A percentile compares a stretch with the other conserved stretches of the same genome.
Conservation (phyloP, 2,888 invertebrate genomes). For the Phasia obesa region DNA sequence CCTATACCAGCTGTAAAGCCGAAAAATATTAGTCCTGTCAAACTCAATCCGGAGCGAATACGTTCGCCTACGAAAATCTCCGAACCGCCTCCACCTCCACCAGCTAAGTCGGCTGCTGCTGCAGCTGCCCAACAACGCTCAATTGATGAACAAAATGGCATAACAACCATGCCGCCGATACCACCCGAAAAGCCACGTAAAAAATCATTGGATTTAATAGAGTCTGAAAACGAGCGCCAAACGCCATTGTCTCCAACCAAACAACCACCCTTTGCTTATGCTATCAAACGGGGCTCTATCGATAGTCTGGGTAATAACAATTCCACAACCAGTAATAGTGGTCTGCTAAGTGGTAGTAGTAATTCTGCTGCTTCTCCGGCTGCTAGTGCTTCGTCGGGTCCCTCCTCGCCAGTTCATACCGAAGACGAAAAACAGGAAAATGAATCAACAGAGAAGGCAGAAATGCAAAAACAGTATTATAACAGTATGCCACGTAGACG, state of each 20-base stretch:
- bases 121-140: conserved; percentile 79
- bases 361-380: conserved; percentile 79
- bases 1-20: conserved; percentile 81
- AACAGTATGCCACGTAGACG: conserved; percentile 77
- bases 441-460: conserved; percentile 84
- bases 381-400: conserved; percentile 81
- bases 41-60: conserved; percentile 79
- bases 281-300: conserved; percentile 78
- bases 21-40: conserved; percentile 81
- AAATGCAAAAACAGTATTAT: conserved; percentile 75
- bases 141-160: conserved; percentile 76
- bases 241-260: conserved; percentile 74
- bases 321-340: conserved; percentile 66
- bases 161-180: conserved; percentile 73
- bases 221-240: conserved; percentile 74
- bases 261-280: conserved; percentile 65
- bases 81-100: conserved; percentile 78
- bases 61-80: conserved; percentile 80
- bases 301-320: conserved; percentile 74
- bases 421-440: conserved; percentile 84
- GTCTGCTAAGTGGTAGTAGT: conserved; percentile 74
- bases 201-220: conserved; percentile 81
- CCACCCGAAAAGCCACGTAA: conserved; percentile 81
- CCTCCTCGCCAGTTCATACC: conserved; percentile 82
- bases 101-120: conserved; percentile 79